Base-by-base conservation (phyloP, 2,888 invertebrate genomes). In the Cephonodes hylas region DNA sequence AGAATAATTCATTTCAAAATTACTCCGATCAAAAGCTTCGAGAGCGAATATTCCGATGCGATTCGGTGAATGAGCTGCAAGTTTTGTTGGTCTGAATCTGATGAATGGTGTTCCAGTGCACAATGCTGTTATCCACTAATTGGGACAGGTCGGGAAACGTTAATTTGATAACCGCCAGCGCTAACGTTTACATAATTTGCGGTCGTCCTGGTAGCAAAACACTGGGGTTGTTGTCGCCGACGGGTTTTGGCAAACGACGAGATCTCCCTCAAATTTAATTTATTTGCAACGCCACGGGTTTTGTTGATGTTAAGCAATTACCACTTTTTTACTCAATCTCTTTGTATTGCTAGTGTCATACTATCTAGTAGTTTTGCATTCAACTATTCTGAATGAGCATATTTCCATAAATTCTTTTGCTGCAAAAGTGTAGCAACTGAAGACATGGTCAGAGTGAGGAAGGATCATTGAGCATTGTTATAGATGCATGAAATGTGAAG, bases 101-200 rank as follows among this genome's bases (percentile, higher is more conserved):
- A 68, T 80, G 75, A 80, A 80, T 77, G 64, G 63, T 66, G 72
- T 70, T 71, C 61, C 71, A 72, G 70, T 77, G 74, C 71, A 72
- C 64, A 70, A 70, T 63, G 72, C 46, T 61, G 70, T 71, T 79
- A 72, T 75, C 67, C 74, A 71, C 77, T 83, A 84, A 83, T 84
- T 82, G 79, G 78, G 75, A 66, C 67, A 73, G 68, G 70, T 64
- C 67, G 71, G 74, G 73, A 76, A 77, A 75, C 79, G 74, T 81
- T 78, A 80, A 82, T 84, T 84, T 81, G 78, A 79, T 78, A 78
- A 80, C 76, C 68, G 64, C 66, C 61, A 66, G 66, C 68, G 68
- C 66, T 73, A 71, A 60, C 65, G 65, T 72, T 75, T 73, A 77
- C 77, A 80, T 76, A 75, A 77, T 77, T 72, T 74, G 72, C 57